A percentile compares a stretch with the other conserved stretches of the same genome.
Evolutionary conservation across 2,888 invertebrate species (phyloP).

Genomic region (Toxonevra muliebris): DNA sequence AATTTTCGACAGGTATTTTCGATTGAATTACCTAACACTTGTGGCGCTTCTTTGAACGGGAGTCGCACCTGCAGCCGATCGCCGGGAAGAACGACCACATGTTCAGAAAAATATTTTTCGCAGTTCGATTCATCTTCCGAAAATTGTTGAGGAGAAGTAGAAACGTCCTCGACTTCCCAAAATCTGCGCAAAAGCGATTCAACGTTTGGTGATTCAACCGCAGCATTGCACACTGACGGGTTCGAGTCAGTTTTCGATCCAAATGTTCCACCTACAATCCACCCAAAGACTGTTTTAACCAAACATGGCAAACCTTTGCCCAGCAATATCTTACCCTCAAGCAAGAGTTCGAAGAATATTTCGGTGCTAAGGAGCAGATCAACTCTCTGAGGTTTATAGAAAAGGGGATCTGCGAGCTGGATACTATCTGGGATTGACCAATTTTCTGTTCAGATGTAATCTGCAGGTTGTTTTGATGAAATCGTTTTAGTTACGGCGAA

Average conservation of each 20-base stretch:
- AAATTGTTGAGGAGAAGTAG: no score
- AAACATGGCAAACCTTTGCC: no score
- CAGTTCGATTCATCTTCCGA: constrained; percentile 3
- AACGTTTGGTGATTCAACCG: background rate
- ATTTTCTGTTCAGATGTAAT: no score
- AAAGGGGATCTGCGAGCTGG: constrained; percentile 29
- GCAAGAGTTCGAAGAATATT: no score
- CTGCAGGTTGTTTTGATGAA: no score
- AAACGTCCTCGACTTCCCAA: constrained; percentile 31
- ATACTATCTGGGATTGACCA: no score
- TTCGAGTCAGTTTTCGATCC: background rate
- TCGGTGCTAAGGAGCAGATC: constrained; percentile 26
- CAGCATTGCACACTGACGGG: background rate
- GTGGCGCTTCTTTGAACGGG: constrained; percentile 25
- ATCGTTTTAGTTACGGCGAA: no score
- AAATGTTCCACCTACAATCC: constrained; percentile 18
- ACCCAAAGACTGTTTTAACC: constrained; percentile 27
- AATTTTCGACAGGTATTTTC: constrained; percentile 21
- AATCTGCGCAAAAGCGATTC: constrained; percentile 10
- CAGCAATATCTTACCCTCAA: constrained; percentile 26
- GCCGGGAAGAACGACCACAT: no score
- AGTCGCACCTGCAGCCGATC: constrained; percentile 28
- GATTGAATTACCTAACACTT: constrained; percentile 20
- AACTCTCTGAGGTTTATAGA: constrained; percentile 26
- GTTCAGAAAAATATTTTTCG: no score